These are phyloP conservation scores for Chaenogobius annularis DNA, from an alignment of 2,113 vertebrate species.

Conservation along the genomic window DNA sequence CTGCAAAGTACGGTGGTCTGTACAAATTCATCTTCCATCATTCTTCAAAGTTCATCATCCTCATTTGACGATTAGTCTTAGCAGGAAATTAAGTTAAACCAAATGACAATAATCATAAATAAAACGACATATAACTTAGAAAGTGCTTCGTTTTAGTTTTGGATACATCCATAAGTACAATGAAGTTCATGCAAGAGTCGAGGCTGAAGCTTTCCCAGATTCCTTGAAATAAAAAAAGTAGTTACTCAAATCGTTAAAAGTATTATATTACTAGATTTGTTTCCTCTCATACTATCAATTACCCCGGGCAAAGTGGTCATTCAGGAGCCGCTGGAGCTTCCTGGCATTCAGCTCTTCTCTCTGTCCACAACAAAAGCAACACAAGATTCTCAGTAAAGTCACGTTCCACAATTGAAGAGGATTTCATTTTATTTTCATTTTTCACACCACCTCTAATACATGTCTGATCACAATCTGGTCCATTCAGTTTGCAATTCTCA, in stretches of 20 bases:
- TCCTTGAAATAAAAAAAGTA: constrained; percentile 11
- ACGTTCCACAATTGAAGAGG: background rate
- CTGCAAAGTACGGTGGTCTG: too few relatives aligned
- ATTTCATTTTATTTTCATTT: background rate
- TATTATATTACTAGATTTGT: too few relatives aligned
- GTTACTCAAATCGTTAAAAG: too few relatives aligned
- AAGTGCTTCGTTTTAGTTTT: background rate
- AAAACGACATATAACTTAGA: background rate
- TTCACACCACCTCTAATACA: background rate
- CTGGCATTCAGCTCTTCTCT: constrained; percentile 9
- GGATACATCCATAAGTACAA: constrained; percentile 44
- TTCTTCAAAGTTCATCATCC: constrained; percentile 26
- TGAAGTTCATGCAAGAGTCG: constrained; percentile 41
- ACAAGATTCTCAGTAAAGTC: background rate
- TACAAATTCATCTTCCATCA: too few relatives aligned
- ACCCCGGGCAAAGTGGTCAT: constrained; percentile 43
- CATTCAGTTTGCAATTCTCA: too few relatives aligned
- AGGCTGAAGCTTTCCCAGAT: constrained; percentile 6
- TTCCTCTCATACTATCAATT: too few relatives aligned
- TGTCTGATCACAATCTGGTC: too few relatives aligned
- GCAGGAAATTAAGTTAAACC: constrained; percentile 17
- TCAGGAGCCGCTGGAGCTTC: constrained; percentile 51
- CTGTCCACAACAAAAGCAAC: constrained; percentile 25
- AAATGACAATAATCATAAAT: background rate
- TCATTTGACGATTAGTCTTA: constrained; percentile 30